Base-by-base conservation (phyloP, 2,888 invertebrate genomes). In the Drosophila suboccidentalis region DNA sequence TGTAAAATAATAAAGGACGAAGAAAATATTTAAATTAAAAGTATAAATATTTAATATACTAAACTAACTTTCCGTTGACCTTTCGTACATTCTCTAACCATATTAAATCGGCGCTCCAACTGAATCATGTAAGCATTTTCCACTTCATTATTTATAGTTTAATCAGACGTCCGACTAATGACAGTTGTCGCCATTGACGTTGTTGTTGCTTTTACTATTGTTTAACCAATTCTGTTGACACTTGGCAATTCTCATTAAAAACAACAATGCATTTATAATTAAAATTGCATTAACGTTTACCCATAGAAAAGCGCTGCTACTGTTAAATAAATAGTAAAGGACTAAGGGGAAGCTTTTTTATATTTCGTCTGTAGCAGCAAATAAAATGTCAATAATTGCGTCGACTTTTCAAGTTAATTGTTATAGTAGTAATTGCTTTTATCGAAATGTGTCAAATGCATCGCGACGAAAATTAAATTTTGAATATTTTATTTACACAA, bases 381-480 rank as follows among this genome's bases (percentile, higher is more conserved):
- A 77, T 54, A 78, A 72, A 67, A 69, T 65, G 36, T 36, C 71
- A 70, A 34, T 26, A 49, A 36, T 41, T 69, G 76, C 61, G 38
- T n/a, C 34, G 65, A 78, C 78, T 72, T 80, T 82, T 79, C 64
- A 69, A 75, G 71, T 67, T 79, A 67, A 79, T 82, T 82, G 75
- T 79, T 71, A 62, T 66, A 39, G 61, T 66, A 39, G 61, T 74
- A 82, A 79, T 82, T 82, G 80, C 71, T 82, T 80, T 82, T 75
- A 82, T 82, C 71, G 66, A 82, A 82, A 75, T 80, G 80, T 80
- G 79, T 75, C 82, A 80, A 82, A 79, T 69, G 80, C 82, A 79
- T 59, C 51, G 57, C 71, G 75, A 47, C 62, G 79, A 82, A 82
- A 79, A 79, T 82, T 82, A 79, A 82, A 82, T 82, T 79, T 79